phyloP scores from a whole-genome alignment of 2,888 invertebrate species.

The Sinopyrophorus schimmeli region DNA sequence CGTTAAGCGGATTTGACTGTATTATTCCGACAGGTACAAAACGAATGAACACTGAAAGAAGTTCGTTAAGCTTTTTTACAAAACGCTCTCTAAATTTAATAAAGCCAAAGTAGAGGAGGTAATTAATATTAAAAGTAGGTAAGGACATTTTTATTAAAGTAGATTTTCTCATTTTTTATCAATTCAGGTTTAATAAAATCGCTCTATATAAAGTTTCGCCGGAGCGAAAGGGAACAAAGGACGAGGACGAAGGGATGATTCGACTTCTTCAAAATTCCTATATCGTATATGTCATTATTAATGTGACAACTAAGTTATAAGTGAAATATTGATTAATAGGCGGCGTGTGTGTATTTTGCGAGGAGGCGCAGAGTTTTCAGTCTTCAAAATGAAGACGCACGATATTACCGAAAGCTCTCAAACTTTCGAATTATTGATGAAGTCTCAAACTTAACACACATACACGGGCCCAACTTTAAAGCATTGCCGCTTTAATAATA shows the following conservation, averaged over 20 bases:
- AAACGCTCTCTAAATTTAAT: no score
- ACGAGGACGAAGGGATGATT: no score
- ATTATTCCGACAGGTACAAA: no score
- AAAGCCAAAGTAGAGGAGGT: neutral
- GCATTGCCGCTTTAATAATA: slow-evolving; percentile 26
- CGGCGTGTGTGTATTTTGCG: neutral
- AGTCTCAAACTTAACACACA: slow-evolving; percentile 22
- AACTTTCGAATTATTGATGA: slow-evolving; percentile 29
- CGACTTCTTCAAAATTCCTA: no score
- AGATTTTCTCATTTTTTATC: neutral
- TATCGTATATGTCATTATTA: slow-evolving; percentile 15
- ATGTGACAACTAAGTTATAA: slow-evolving; percentile 9
- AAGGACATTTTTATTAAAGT: no score
- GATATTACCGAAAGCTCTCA: slow-evolving; percentile 31
- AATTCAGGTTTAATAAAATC: neutral
- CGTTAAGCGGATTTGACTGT: no score
- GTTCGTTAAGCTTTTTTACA: no score
- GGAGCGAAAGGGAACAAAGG: no score
- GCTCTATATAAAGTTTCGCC: no score
- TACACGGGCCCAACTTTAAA: slow-evolving; percentile 17
- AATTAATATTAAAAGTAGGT: no score
- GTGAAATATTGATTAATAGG: slow-evolving; percentile 16
- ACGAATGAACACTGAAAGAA: no score
- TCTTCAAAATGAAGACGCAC: slow-evolving; percentile 26
- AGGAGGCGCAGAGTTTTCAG: slow-evolving; percentile 18